A percentile compares a stretch with the other conserved stretches of the same genome.
These are phyloP conservation scores for Hipparchia semele DNA, from an alignment of 2,888 invertebrate species.

Conservation along the genomic window DNA sequence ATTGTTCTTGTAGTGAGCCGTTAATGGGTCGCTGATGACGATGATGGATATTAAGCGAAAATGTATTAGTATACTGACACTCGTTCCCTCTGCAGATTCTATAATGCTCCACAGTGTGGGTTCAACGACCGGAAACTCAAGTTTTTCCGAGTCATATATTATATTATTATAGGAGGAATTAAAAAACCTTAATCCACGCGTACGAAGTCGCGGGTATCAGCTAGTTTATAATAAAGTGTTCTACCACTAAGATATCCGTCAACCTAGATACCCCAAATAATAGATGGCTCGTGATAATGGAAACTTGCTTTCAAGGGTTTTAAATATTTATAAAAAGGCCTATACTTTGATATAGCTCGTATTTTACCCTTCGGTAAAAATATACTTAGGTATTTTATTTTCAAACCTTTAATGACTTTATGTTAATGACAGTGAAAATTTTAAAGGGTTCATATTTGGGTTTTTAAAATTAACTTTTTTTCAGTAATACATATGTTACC, in stretches of 20 bases:
- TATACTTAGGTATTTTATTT: slow-evolving; percentile 2
- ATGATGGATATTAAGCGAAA: too few relatives aligned
- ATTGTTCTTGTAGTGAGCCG: too few relatives aligned
- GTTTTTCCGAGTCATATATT: too few relatives aligned
- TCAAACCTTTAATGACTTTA: not conserved
- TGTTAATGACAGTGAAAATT: not conserved
- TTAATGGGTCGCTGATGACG: too few relatives aligned
- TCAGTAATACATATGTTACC: not conserved
- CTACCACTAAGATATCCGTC: not conserved
- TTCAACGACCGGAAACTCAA: too few relatives aligned
- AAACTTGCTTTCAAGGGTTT: slow-evolving; percentile 34
- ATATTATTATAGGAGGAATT: too few relatives aligned
- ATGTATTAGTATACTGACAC: too few relatives aligned
- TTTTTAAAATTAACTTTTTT: not conserved
- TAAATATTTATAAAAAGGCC: slow-evolving; percentile 45
- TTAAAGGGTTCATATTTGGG: not conserved
- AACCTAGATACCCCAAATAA: not conserved
- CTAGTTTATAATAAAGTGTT: not conserved
- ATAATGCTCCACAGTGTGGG: too few relatives aligned
- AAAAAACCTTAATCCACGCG: too few relatives aligned
- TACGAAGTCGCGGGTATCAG: not conserved
- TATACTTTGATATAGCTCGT: not conserved
- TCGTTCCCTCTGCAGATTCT: too few relatives aligned
- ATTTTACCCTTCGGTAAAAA: not conserved
- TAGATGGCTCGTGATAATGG: not conserved